phyloP scores from a whole-genome alignment of 2,113 vertebrate genomes.

The Acanthochromis polyacanthus region DNA sequence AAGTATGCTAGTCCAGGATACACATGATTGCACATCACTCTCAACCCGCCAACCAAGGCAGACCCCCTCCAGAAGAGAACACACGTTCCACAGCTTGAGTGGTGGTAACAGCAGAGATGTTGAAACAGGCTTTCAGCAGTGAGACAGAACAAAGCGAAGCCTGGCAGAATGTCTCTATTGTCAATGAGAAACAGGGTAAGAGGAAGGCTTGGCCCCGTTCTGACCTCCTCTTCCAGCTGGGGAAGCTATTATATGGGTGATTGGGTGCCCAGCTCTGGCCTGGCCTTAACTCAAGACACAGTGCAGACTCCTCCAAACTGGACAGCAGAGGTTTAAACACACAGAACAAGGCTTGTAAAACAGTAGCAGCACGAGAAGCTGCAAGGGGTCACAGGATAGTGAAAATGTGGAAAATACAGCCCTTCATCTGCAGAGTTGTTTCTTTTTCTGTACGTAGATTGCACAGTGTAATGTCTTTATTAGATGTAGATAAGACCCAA shows the following conservation, averaged over 20 bases:
- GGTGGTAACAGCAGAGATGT: conserved; percentile 51
- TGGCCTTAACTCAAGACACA: conserved; percentile 32
- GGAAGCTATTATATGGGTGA: conserved; percentile 60
- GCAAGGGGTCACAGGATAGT: neutral
- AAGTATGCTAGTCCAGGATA: neutral
- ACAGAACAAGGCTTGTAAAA: conserved; percentile 16
- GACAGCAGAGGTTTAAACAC: conserved; percentile 21
- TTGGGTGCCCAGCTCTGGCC: conserved; percentile 54
- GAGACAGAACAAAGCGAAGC: conserved; percentile 45
- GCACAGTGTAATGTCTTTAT: neutral
- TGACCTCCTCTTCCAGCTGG: conserved; percentile 67
- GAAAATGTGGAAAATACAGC: neutral
- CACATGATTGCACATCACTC: neutral
- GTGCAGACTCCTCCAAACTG: conserved; percentile 20
- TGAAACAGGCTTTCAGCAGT: conserved; percentile 48
- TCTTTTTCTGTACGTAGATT: neutral
- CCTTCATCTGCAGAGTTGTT: neutral
- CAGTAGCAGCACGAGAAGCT: conserved; percentile 6
- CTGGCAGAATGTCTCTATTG: conserved; percentile 64
- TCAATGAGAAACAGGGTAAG: conserved; percentile 27
- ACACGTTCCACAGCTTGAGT: conserved; percentile 39
- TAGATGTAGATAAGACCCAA: neutral
- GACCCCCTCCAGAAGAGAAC: neutral
- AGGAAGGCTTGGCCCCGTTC: conserved; percentile 34
- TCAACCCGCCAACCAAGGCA: neutral